A percentile compares a stretch with the other conserved stretches of the same genome.
phyloP scores from a whole-genome alignment of 2,888 invertebrate species.

The Epinotia demarniana region DNA sequence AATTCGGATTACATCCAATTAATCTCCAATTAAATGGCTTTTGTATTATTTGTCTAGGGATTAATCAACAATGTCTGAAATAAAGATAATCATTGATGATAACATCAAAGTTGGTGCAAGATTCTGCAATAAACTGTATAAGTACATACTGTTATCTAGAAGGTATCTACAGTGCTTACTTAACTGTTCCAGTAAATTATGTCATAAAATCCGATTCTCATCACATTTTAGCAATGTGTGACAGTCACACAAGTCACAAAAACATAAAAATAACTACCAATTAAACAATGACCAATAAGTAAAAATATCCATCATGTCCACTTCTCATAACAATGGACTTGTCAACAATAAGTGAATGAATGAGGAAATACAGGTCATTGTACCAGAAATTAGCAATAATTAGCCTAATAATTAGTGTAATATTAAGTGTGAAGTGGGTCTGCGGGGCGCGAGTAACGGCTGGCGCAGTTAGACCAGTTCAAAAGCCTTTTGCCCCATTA shows the following conservation, averaged over 20 bases:
- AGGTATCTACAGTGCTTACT: slow-evolving; percentile 9
- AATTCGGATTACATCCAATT: background rate
- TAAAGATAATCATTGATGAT: slow-evolving; percentile 18
- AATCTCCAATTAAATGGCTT: background rate
- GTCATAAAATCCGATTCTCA: slow-evolving; percentile 17
- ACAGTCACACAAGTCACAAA: slow-evolving; percentile 10
- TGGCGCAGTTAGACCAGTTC: slow-evolving; percentile 58
- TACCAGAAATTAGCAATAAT: slow-evolving; percentile 57
- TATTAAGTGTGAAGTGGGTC: slow-evolving; percentile 51
- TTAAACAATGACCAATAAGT: slow-evolving; percentile 12
- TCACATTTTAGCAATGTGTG: background rate
- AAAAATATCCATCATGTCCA: slow-evolving; percentile 9
- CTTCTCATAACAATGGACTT: slow-evolving; percentile 1
- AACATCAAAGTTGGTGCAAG: slow-evolving; percentile 11
- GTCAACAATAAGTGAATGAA: slow-evolving; percentile 19
- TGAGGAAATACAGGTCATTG: slow-evolving; percentile 43
- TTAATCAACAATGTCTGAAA: slow-evolving; percentile 15
- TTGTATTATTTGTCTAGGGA: background rate
- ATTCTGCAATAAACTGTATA: slow-evolving; percentile 20
- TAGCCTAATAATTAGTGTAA: slow-evolving; percentile 60
- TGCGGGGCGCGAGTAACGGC: slow-evolving; percentile 54
- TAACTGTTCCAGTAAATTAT: slow-evolving; percentile 2
- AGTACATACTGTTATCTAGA: slow-evolving; percentile 34
- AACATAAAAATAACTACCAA: slow-evolving; percentile 13
- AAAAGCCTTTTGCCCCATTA: slow-evolving; percentile 72